Base-by-base conservation (phyloP, 2,113 vertebrate genomes). In the Mobula birostris region DNA sequence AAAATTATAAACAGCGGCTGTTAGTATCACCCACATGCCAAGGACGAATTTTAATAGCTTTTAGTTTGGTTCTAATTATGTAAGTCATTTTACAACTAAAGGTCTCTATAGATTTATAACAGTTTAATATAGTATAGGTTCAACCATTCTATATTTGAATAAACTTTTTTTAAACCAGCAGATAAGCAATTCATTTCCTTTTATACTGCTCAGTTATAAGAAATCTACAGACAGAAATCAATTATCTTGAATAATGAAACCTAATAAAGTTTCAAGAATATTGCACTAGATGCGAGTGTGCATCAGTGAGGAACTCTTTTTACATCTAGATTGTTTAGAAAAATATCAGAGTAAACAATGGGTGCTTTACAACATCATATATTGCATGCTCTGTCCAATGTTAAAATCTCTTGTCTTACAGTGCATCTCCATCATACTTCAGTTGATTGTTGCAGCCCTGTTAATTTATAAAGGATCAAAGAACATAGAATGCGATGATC, bases 381-480 rank as follows among this genome's bases (percentile, higher is more conserved):
- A 88, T 29, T 29, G 58, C 66, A 40, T 12, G 48, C 74, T 94
- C 58, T 94, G 24, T 68, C 15, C 36, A 68, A 70, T 56, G 24
- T 68, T 88, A 70, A 94, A 19, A 56, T 72, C 24, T 72, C 36
- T 74, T 94, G 77, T 79, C 40, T 95, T 95, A 21, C 95, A 95
- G 94, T 7, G 80, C 77, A 95, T 68, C 92, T 90, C 94, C 11
- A 72, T 95, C 0, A 0, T 91, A 56, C 90, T 94, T 74, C 91
- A 94, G 80, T 77, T 94, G 94, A 95, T 91, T 17, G 94, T 79
- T 36, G 93, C 91, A 27, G 95, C 95, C 61, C 74, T 94, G 83
- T 82, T 94, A 93, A 29, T 94, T 94, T 95, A 80, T 94, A 95
- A 90, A 94, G 94, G 68, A 61, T 72, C 95, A 94, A 94, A 94